Evolutionary conservation across 2,888 invertebrate species (phyloP), one percentile per base, ranked within the genome.

Genomic region (Caradrina clavipalpis): DNA sequence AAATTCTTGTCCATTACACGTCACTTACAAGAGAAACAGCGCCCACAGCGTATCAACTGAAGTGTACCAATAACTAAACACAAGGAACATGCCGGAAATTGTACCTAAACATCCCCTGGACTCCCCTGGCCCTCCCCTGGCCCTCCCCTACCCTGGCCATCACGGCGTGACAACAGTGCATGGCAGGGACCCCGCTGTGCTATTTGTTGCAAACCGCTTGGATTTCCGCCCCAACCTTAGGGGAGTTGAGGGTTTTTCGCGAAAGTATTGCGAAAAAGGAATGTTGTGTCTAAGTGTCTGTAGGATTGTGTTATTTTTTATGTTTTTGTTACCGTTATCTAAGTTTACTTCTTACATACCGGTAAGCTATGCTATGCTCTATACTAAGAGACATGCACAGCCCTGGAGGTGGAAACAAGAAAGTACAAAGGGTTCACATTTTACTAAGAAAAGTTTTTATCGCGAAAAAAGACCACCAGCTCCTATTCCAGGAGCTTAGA

Each of bases 171-270:
- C 87, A 80, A 69, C 78, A 71, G 84, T 77, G 83, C 69, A 53
- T 45, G 60, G 77, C 59, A 70, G 76, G 79, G 76, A 80, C 89
- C 93, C 93, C 88, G 90, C 86, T 70, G 93, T 53, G 93, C 90
- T 86, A 92, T 93, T 94, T 93, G 93, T 90, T 86, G 88, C 87
- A 80, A 90, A 90, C 91, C 92, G 87, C 88, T 76, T 83, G 88
- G 86, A 89, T 89, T 90, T 92, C 92, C 93, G 91, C 87, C 83
- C 78, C 72, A 78, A 70, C 79, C 80, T 86, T 80, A 81, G 84
- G 83, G 85, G 85, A 78, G 74, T 81, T 68, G 80, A 78, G 81
- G 81, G 83, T 66, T 83, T 77, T 73, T 69, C 69, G 47, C 26
- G 0, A 31, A 58, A 47, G 54, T 59, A 39, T 45, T 7, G 21